Conservation (phyloP, 2,888 invertebrate genomes). For the Sturmia bella region DNA sequence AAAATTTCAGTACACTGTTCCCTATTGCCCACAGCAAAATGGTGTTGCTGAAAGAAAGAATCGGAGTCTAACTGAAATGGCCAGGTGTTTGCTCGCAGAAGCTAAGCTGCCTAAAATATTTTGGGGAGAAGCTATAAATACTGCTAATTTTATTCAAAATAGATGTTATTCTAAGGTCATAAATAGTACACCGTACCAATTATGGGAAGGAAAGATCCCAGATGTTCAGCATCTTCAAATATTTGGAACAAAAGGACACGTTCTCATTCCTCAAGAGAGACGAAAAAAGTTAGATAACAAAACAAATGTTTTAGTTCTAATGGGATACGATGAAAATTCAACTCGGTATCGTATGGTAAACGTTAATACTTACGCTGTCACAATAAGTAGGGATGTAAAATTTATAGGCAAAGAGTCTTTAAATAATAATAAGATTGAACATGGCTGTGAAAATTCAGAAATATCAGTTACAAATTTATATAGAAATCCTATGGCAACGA, state of each 20-base stretch:
- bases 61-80: constrained; percentile 26
- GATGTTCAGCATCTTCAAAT: constrained; percentile 7
- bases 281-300: constrained; percentile 1
- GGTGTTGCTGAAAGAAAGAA: constrained; percentile 32
- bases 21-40: constrained; percentile 28
- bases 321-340: constrained; percentile 13
- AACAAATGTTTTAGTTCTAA: not conserved
- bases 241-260: constrained; percentile 19
- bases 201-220: constrained; percentile 4
- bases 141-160: constrained; percentile 34
- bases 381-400: constrained; percentile 17
- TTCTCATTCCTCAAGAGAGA: constrained; percentile 19
- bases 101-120: not conserved
- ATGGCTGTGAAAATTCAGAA: too few species aligned
- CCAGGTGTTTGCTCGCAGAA: constrained; percentile 8
- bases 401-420: constrained; percentile 2
- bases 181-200: constrained; percentile 11
- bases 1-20: constrained; percentile 29
- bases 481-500: too few species aligned
- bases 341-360: constrained; percentile 31
- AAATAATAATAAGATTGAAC: too few species aligned
- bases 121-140: constrained; percentile 28
- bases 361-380: not conserved
- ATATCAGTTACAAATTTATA: too few species aligned
- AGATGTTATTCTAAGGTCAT: constrained; percentile 5